Percentiles rank a stretch among this genome's conserved stretches.
phyloP scores from a whole-genome alignment of 2,797 vertebrate species.

The Xiphophorus birchmanni region DNA sequence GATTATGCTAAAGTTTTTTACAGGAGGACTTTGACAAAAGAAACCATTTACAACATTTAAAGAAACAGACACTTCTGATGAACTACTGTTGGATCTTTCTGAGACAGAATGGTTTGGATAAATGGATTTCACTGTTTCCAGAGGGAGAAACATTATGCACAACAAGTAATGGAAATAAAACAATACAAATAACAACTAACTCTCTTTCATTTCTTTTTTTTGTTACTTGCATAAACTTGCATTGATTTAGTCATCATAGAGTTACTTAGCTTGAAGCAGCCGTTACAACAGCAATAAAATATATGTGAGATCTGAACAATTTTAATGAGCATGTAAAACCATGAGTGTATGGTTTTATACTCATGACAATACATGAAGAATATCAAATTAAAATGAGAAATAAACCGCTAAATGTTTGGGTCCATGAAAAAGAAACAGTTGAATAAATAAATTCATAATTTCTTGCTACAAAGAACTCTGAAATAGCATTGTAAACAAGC shows the following conservation, averaged over 20 bases:
- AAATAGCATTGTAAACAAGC: neutral
- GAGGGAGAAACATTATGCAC: slow-evolving; percentile 41
- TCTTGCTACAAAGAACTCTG: neutral
- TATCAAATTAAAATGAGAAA: neutral
- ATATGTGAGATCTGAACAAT: neutral
- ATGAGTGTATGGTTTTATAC: neutral
- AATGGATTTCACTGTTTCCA: slow-evolving; percentile 23
- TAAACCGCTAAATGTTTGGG: neutral
- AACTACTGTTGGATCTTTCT: slow-evolving; percentile 38
- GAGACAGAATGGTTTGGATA: slow-evolving; percentile 19
- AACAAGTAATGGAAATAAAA: slow-evolving; percentile 53
- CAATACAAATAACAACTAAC: slow-evolving; percentile 16
- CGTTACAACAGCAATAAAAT: neutral
- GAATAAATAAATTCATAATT: neutral
- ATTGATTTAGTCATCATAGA: neutral
- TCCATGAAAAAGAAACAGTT: neutral
- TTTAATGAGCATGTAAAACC: neutral
- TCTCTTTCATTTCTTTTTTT: neutral
- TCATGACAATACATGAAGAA: neutral
- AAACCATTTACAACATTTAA: slow-evolving; percentile 23
- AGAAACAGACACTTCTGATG: slow-evolving; percentile 27
- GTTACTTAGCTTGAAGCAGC: neutral
- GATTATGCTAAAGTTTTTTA: slow-evolving; percentile 30
- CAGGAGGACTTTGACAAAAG: slow-evolving; percentile 14
- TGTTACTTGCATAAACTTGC: neutral